These are phyloP conservation scores for Heterotilapia buettikoferi DNA, from an alignment of 2,113 vertebrate species.

Conservation along the genomic window DNA sequence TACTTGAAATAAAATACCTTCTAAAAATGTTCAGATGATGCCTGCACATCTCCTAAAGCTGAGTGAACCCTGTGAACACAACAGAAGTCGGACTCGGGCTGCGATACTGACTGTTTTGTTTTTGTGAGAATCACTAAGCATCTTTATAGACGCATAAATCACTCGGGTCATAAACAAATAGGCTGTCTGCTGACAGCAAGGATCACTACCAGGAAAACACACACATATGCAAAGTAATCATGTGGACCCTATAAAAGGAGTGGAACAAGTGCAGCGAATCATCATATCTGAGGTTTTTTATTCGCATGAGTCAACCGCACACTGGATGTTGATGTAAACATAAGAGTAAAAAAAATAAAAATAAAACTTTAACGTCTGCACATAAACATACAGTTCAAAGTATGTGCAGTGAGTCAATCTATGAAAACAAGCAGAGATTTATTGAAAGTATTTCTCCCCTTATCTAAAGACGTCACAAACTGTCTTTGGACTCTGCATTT, in stretches of 20 bases:
- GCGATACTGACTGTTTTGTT: background rate
- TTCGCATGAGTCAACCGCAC: background rate
- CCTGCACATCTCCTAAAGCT: background rate
- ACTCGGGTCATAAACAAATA: conserved; percentile 33
- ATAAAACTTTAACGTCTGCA: background rate
- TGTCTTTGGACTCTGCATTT: background rate
- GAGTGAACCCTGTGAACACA: background rate
- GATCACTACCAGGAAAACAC: background rate
- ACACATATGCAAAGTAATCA: background rate
- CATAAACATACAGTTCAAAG: background rate
- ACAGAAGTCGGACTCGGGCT: background rate
- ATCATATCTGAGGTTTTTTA: background rate
- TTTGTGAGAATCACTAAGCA: conserved; percentile 24
- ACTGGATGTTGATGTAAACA: background rate
- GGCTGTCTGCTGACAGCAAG: background rate
- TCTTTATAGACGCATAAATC: conserved; percentile 27
- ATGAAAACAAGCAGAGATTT: background rate
- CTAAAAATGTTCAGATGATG: background rate
- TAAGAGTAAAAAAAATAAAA: accelerated
- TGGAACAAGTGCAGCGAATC: conserved; percentile 7
- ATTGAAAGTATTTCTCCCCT: accelerated
- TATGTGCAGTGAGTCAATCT: background rate
- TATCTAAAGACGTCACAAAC: background rate
- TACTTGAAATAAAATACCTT: background rate
- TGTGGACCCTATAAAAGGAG: conserved; percentile 29